Percentiles rank a stretch among this genome's conserved stretches.
Evolutionary conservation across 2,113 vertebrate species (phyloP).

Genomic region (Paratilapia polleni): DNA sequence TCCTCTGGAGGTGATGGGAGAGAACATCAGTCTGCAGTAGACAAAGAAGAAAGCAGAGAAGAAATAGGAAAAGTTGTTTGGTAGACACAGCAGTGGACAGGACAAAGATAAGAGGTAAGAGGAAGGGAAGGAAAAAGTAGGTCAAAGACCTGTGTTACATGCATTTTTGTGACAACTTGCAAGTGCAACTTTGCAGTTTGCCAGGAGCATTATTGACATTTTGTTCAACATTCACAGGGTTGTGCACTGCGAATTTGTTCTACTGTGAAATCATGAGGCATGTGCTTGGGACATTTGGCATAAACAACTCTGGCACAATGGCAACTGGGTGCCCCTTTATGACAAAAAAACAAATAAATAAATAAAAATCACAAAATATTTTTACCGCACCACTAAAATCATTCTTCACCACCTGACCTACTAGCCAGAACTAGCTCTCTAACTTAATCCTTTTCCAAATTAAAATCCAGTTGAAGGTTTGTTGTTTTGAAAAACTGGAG

Average conservation of each 20-base stretch:
- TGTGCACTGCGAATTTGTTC: not conserved
- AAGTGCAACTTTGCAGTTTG: not conserved
- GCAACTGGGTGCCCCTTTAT: not conserved
- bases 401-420: not conserved
- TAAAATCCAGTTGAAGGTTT: not conserved
- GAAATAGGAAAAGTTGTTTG: slow-evolving; percentile 15
- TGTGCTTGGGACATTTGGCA: not conserved
- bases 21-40: slow-evolving; percentile 94
- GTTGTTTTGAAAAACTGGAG: too few species aligned
- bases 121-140: not conserved
- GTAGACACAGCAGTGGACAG: not conserved
- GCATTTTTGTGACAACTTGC: not conserved
- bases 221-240: not conserved
- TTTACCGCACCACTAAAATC: too few species aligned
- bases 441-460: not conserved
- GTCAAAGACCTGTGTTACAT: not conserved
- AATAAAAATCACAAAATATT: not conserved
- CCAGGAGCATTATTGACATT: not conserved
- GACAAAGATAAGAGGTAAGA: not conserved
- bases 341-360: too few species aligned
- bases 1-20: slow-evolving; percentile 98
- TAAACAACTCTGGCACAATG: not conserved
- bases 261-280: not conserved
- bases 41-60: slow-evolving; percentile 55
- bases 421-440: not conserved